Evolutionary conservation across 2,888 invertebrate species (phyloP).

Genomic region (Orthonevra nobilis): DNA sequence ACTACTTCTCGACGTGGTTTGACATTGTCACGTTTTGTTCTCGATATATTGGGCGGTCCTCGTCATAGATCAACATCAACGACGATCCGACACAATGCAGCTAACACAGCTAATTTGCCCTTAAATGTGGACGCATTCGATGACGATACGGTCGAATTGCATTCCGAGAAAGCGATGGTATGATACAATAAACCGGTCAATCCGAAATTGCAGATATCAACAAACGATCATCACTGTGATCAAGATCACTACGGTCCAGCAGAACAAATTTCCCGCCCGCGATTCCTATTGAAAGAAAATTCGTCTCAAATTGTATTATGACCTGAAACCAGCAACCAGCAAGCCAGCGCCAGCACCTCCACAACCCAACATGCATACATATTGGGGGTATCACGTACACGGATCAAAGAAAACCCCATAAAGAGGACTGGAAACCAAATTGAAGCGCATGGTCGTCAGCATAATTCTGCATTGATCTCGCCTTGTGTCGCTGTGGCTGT

Average conservation of each 20-base stretch:
- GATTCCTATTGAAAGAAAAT: constrained; percentile 66
- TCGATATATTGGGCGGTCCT: constrained; percentile 54
- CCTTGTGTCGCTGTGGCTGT: constrained; percentile 20
- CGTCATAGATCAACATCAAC: constrained; percentile 27
- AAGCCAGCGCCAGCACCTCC: constrained; percentile 10
- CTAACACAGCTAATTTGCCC: constrained; percentile 13
- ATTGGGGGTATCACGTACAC: constrained; percentile 52
- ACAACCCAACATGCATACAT: constrained; percentile 33
- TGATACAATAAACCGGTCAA: constrained; percentile 35
- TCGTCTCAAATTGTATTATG: constrained; percentile 64
- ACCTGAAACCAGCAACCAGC: constrained; percentile 47
- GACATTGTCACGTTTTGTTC: constrained; percentile 50
- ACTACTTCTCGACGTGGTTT: constrained; percentile 16
- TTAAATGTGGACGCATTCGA: constrained; percentile 14
- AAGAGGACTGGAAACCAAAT: constrained; percentile 49
- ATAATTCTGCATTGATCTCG: constrained; percentile 59
- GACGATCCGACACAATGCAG: constrained; percentile 4
- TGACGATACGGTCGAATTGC: constrained; percentile 32
- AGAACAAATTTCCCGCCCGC: constrained; percentile 59
- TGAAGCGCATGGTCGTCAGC: constrained; percentile 57
- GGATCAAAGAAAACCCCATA: constrained; percentile 46
- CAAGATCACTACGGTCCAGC: constrained; percentile 49
- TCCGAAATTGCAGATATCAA: constrained; percentile 59
- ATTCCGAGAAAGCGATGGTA: constrained; percentile 44
- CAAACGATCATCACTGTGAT: constrained; percentile 63